These are phyloP conservation scores for Athalia cordata DNA, from an alignment of 2,888 invertebrate species.

Conservation along the genomic window DNA sequence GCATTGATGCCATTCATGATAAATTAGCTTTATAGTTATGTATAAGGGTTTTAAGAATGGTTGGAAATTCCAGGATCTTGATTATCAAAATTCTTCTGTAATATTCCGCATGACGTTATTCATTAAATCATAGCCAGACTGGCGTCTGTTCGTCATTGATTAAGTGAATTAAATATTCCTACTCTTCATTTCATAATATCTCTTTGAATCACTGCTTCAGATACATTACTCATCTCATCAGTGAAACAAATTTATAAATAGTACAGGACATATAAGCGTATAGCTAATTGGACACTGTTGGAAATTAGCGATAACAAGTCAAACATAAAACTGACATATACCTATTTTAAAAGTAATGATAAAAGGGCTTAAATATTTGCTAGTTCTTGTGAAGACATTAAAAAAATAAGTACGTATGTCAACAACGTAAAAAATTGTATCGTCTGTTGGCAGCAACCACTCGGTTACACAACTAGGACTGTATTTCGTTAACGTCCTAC, in stretches of 20 bases:
- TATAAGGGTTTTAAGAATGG: not conserved
- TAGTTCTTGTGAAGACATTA: not conserved
- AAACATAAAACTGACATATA: not conserved
- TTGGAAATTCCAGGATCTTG: constrained; percentile 34
- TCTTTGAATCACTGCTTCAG: not conserved
- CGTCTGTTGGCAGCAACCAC: constrained; percentile 19
- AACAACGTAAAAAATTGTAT: not conserved
- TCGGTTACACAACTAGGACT: not conserved
- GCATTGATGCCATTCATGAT: constrained; percentile 35
- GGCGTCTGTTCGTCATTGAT: not conserved
- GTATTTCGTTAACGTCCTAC: constrained; percentile 2
- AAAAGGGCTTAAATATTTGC: not conserved
- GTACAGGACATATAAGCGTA: constrained; percentile 33
- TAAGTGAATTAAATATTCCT: constrained; percentile 11
- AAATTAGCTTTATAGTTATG: constrained; percentile 28
- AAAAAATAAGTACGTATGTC: constrained; percentile 24
- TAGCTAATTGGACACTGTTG: constrained; percentile 33
- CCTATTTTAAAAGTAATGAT: not conserved
- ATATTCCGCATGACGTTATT: not conserved
- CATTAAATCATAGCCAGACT: constrained; percentile 20
- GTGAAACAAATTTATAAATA: constrained; percentile 10
- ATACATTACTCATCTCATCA: constrained; percentile 5
- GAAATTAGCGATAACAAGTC: not conserved
- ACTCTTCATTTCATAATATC: not conserved
- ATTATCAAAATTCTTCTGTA: constrained; percentile 23